phyloP scores from a whole-genome alignment of 2,888 invertebrate species.

The Zygothrica quintamaculata region DNA sequence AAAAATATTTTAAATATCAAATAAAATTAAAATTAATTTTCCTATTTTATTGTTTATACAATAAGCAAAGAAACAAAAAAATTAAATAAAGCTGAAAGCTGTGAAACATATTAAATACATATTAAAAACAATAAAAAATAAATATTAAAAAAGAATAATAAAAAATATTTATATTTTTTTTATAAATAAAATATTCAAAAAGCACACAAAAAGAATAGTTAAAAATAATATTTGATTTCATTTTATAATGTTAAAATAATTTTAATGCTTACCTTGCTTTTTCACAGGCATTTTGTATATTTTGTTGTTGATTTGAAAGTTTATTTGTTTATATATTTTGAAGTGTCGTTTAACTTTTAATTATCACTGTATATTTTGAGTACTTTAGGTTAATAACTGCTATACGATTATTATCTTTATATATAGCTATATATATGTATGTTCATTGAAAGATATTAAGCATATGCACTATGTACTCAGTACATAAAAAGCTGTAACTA shows the following conservation, averaged over 20 bases:
- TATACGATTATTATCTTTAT: slow-evolving; percentile 1
- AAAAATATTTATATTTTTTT: no score
- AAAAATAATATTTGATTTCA: slow-evolving; percentile 8
- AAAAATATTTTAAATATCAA: no score
- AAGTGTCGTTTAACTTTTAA: slow-evolving; percentile 53
- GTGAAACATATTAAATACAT: no score
- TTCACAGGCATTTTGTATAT: slow-evolving; percentile 70
- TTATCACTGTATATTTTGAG: slow-evolving; percentile 33
- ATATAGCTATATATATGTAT: not conserved
- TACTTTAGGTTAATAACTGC: slow-evolving; percentile 16
- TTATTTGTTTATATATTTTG: slow-evolving; percentile 42
- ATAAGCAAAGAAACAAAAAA: no score
- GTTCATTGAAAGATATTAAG: not conserved
- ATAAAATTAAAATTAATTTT: no score
- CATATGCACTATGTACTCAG: not conserved
- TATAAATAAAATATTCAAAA: slow-evolving; percentile 3
- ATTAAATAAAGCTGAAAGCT: no score
- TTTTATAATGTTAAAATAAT: not conserved
- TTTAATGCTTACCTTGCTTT: slow-evolving; percentile 68
- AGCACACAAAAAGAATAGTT: slow-evolving; percentile 3
- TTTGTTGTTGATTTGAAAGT: slow-evolving; percentile 34
- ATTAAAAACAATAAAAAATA: no score
- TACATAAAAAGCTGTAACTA: not conserved
- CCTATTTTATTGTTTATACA: no score
- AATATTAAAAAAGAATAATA: no score